Base-by-base conservation (phyloP, 1,140 invertebrate species). In the Drosophila lacertosa region DNA sequence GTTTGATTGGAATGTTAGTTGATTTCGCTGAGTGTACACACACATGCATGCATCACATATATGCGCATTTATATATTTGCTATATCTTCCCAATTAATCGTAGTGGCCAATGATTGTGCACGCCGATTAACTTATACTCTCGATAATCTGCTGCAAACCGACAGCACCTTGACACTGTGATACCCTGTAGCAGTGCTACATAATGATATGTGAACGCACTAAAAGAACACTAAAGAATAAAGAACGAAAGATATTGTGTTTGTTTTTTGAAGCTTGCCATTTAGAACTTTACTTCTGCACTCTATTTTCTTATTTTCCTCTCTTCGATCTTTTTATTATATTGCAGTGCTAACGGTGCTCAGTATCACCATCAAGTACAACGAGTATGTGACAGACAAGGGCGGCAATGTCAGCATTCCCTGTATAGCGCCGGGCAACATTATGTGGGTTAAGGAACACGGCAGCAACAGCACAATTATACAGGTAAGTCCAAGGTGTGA, bases 341-440 rank as follows among this genome's bases (percentile, higher is more conserved):
- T 88, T 86, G 2, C 75, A 91, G 90, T 91, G 75, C 83, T 91
- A 37, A 90, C 90, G 45, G 90, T 91, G 62, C 76, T 91, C 29
- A 90, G 90, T 58, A 79, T 89, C 48, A 82, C 82, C 54, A 90
- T 91, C 57, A 91, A 91, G 79, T 91, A 91, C 76, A 90, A 90
- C 80, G 90, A 91, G 86, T 91, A 91, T 69, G 75, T 82, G 32
- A 76, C 89, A 54, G 90, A 91, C 51, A 91, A 86, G 60, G 90
- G 90, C 48, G 86, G 89, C 55, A 91, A 91, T 78, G 76, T 90
- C 37, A 89, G 89, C 70, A 90, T 91, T 55, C 90, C 90, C 16
- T 91, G 90, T 71, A 77, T 82, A 66, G 86, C 89, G 51, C 74
- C 88, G 55, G 82, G 84, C 50, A 89, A 81, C 13, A 86, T 86